phyloP scores from a whole-genome alignment of 2,888 invertebrate species.

The Cordylochernes scorpioides region DNA sequence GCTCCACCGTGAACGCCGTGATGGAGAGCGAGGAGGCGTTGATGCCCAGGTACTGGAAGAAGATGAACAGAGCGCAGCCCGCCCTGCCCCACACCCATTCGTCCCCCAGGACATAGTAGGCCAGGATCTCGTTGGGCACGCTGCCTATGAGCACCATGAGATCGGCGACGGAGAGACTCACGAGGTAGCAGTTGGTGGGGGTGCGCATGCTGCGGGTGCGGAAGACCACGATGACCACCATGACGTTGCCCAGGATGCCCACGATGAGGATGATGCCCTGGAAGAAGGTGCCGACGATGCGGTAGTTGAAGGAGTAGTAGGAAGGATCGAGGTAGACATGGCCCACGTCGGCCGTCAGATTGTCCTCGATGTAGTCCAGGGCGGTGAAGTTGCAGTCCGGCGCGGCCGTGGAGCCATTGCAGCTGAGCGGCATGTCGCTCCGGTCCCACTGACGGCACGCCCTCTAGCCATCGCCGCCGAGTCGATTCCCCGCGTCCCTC shows the following conservation, averaged over 20 bases:
- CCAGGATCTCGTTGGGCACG: conserved; percentile 29
- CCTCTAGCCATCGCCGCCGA: no score
- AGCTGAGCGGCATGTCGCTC: no score
- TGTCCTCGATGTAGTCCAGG: no score
- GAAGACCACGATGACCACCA: conserved; percentile 29
- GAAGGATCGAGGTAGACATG: conserved; percentile 16
- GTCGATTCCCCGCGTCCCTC: no score
- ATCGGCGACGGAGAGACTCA: conserved; percentile 32
- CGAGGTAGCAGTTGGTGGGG: conserved; percentile 35
- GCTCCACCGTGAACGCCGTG: conserved; percentile 34
- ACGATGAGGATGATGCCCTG: conserved; percentile 27
- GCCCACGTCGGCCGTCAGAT: conserved; percentile 1
- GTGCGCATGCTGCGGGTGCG: conserved; percentile 27
- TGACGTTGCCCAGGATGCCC: conserved; percentile 29
- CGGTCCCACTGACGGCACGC: no score
- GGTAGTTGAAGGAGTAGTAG: conserved; percentile 24
- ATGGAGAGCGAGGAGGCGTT: conserved; percentile 33
- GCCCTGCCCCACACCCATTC: conserved; percentile 29
- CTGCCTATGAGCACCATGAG: conserved; percentile 30
- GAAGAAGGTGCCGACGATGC: conserved; percentile 26
- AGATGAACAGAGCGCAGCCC: conserved; percentile 28
- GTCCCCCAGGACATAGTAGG: conserved; percentile 25
- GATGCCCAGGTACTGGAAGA: conserved; percentile 32
- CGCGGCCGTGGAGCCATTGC: no score
- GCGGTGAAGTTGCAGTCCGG: no score